Evolutionary conservation across 2,888 invertebrate genomes (phyloP), one percentile per base, ranked within the genome.

Genomic region (Calameuta pallipes): DNA sequence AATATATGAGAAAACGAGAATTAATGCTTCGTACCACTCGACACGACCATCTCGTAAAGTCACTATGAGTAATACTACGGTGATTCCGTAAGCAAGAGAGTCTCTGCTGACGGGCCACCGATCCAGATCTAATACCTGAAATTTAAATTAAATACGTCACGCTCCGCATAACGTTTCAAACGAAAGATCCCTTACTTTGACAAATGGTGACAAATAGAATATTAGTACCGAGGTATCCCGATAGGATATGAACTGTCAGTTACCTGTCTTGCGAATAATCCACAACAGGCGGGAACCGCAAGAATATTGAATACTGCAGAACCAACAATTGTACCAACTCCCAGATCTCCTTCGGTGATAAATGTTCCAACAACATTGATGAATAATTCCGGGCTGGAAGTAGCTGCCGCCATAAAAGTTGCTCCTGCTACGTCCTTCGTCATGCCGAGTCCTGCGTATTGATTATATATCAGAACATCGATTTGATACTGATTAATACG

Each of bases 321-420:
- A 71, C 95, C 96, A 1, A 96, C 95, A 74, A 96, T 94, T 23
- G 96, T 95, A 0, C 96, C 96, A 11, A 96, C 94, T 0, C 96
- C 96, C 34, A 96, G 92, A 89, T 96, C 96, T 0, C 96, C 95
- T 87, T 95, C 94, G 0, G 96, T 96, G 79, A 96, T 93, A 88
- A 96, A 96, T 0, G 96, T 96, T 69, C 96, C 97, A 35, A 98
- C 95, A 82, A 96, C 94, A 90, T 96, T 96, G 82, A 97, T 96
- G 92, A 97, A 97, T 80, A 97, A 92, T 92, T 98, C 97, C 0
- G 97, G 97, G 80, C 96, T 96, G 0, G 96, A 96, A 80, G 96
- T 97, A 0, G 97, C 97, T 0, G 96, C 95, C 0, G 97, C 97
- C 97, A 98, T 97, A 88, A 98, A 96, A 0, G 97, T 97, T 0